Evolutionary conservation across 1,140 invertebrate species (phyloP).

Genomic region (Geopemphigus sp.): DNA sequence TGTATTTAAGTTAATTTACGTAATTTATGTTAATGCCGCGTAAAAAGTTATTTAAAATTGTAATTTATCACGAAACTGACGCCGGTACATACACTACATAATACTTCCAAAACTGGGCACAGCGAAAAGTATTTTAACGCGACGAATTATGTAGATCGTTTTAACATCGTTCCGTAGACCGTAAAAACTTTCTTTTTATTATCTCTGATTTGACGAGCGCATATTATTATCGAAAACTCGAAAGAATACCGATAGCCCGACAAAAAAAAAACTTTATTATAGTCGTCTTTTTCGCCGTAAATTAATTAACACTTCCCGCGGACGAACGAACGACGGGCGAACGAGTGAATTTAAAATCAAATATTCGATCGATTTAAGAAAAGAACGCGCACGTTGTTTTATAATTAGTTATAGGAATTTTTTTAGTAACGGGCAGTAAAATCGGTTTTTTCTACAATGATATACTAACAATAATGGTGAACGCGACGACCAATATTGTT

Average conservation of each 20-base stretch:
- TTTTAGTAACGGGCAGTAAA: too few species aligned
- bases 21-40: slow-evolving; percentile 8
- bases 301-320: too few species aligned
- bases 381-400: too few species aligned
- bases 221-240: neutral
- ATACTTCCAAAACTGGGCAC: neutral
- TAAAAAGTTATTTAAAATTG: slow-evolving; percentile 22
- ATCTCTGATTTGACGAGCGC: neutral
- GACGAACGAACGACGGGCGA: too few species aligned
- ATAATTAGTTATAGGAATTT: too few species aligned
- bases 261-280: neutral
- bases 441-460: too few species aligned
- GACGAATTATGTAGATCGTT: neutral
- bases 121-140: neutral
- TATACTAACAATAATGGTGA: too few species aligned
- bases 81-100: neutral
- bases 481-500: too few species aligned
- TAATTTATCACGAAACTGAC: slow-evolving; percentile 21
- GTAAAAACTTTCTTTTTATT: neutral
- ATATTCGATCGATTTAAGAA: too few species aligned
- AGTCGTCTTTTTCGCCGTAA: neutral
- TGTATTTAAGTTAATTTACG: slow-evolving; percentile 1
- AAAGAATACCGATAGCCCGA: neutral
- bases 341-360: too few species aligned
- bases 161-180: neutral